phyloP scores from a whole-genome alignment of 2,888 invertebrate species.

The Lymantria monacha region DNA sequence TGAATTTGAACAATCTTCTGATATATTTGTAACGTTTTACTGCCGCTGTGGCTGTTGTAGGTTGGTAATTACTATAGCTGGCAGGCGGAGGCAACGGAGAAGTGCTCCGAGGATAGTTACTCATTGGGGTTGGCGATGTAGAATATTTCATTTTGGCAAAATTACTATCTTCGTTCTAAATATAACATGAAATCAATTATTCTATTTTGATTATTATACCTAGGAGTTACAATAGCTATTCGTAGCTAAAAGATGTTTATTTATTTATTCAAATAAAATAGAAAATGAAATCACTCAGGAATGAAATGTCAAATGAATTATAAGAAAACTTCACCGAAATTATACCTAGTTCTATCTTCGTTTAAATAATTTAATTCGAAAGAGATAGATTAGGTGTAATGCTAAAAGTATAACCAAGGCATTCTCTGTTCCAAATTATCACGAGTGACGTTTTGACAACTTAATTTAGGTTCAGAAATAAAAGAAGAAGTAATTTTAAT shows the following conservation, averaged over 20 bases:
- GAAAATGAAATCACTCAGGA: neutral
- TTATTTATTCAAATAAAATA: constrained; percentile 22
- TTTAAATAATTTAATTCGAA: no score
- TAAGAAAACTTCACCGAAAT: no score
- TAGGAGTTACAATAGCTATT: constrained; percentile 4
- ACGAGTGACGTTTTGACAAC: no score
- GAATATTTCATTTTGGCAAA: constrained; percentile 80
- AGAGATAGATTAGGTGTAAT: no score
- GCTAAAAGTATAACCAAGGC: no score
- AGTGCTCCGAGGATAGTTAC: constrained; percentile 79
- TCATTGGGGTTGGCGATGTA: constrained; percentile 81
- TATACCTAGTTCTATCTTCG: no score
- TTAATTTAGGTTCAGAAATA: neutral
- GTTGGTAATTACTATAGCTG: constrained; percentile 84
- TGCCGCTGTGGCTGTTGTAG: constrained; percentile 89
- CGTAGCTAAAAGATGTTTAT: constrained; percentile 28
- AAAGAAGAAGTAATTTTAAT: constrained; percentile 21
- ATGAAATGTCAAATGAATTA: no score
- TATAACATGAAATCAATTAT: constrained; percentile 23
- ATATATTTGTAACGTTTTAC: constrained; percentile 95
- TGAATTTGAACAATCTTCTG: constrained; percentile 91
- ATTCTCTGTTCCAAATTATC: no score
- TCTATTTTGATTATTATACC: constrained; percentile 8
- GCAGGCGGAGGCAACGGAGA: constrained; percentile 87
- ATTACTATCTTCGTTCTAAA: constrained; percentile 9